phyloP scores from a whole-genome alignment of 2,113 vertebrate species.

The Ranitomeya variabilis region DNA sequence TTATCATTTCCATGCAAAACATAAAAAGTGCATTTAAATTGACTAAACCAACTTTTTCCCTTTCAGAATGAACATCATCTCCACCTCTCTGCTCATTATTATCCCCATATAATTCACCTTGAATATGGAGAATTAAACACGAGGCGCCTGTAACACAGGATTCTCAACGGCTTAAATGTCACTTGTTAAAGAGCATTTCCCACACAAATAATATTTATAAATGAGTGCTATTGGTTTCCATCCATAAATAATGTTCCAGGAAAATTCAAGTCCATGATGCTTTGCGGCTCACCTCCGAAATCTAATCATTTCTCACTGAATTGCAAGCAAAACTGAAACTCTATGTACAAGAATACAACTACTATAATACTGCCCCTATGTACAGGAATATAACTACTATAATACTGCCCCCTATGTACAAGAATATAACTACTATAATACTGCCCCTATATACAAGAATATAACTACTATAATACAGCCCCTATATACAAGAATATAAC shows the following conservation, averaged over 20 bases:
- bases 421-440: too few relatives aligned
- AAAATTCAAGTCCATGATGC: neutral
- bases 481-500: neutral
- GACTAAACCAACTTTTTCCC: conserved; percentile 40
- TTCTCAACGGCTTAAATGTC: neutral
- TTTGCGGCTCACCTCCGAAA: neutral
- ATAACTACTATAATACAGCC: neutral
- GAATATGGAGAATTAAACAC: conserved; percentile 23
- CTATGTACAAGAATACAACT: conserved; percentile 7
- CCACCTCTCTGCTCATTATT: conserved; percentile 44
- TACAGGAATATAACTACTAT: conserved; percentile 1
- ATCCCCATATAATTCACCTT: conserved; percentile 40
- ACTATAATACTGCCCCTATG: neutral
- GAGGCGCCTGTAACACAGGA: neutral
- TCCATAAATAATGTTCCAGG: neutral
- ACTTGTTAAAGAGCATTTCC: neutral
- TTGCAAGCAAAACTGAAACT: neutral
- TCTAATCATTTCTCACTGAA: neutral
- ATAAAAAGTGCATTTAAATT: conserved; percentile 51
- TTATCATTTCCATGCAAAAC: conserved; percentile 51
- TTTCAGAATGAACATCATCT: conserved; percentile 27
- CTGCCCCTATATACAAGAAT: neutral
- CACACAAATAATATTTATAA: conserved; percentile 18
- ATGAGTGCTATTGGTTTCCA: neutral
- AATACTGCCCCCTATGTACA: neutral